These are phyloP conservation scores for Apostichopus leukothele DNA, from an alignment of 53 echinoderm and acorn worm species.

Conservation along the genomic window DNA sequence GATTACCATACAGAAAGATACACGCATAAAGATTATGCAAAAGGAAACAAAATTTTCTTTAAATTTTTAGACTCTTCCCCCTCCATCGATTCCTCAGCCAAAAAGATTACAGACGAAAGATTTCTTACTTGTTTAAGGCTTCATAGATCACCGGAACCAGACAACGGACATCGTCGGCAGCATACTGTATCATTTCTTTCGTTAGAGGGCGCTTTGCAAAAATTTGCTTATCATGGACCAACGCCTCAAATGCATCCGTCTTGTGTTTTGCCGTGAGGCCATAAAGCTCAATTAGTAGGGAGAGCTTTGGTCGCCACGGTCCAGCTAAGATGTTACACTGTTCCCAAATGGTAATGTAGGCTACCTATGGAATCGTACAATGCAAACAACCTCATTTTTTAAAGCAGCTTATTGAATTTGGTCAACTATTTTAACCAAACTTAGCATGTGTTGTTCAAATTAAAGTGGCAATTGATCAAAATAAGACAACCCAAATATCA, in stretches of 20 bases:
- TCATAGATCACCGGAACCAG: slow-evolving; percentile 9
- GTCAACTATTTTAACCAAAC: no score
- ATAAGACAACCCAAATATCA: no score
- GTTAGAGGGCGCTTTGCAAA: slow-evolving; percentile 26
- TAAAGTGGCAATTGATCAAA: no score
- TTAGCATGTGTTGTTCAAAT: no score
- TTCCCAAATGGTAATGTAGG: slow-evolving; percentile 4
- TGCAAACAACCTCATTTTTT: no score
- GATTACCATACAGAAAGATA: no score
- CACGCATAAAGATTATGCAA: no score
- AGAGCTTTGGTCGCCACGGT: slow-evolving; percentile 8
- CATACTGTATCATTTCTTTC: slow-evolving; percentile 28
- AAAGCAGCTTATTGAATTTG: no score
- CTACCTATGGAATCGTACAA: background rate
- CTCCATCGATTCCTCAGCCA: no score
- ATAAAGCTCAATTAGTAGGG: background rate
- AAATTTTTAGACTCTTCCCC: no score
- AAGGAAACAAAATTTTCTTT: no score
- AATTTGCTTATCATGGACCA: background rate
- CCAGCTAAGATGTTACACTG: background rate
- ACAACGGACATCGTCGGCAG: slow-evolving; percentile 4
- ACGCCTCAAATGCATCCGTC: background rate
- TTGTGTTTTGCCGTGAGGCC: background rate
- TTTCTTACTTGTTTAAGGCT: background rate
- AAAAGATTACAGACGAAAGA: no score